These are phyloP conservation scores for Pocillopora meandrina DNA, from an alignment of 92 coral and sea anemone species.

Conservation along the genomic window DNA sequence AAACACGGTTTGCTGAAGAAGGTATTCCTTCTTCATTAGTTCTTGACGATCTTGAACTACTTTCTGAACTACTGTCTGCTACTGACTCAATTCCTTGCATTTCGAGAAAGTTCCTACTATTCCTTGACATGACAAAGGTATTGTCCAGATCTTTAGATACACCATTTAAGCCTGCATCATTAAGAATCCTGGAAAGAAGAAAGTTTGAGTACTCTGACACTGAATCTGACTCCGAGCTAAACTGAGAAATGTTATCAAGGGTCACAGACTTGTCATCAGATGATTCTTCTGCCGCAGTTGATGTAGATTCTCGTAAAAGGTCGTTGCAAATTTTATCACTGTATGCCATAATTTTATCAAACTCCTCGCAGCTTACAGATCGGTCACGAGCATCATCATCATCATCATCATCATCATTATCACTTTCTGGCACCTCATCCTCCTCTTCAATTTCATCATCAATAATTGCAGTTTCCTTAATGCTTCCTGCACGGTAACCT, in stretches of 20 bases:
- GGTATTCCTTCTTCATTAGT: conserved; percentile 27
- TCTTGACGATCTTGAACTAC: conserved; percentile 28
- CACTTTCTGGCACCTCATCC: conserved; percentile 47
- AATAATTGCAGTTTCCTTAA: conserved; percentile 78
- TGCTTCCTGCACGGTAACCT: conserved; percentile 41
- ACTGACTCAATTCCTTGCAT: conserved; percentile 33
- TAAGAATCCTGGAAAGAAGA: conserved; percentile 65
- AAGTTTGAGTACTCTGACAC: conserved; percentile 74
- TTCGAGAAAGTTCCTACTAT: conserved; percentile 30
- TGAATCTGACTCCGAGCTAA: conserved; percentile 70
- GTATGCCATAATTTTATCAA: conserved; percentile 57
- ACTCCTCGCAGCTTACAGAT: conserved; percentile 49
- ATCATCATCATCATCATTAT: conserved; percentile 53
- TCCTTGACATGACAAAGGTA: conserved; percentile 2
- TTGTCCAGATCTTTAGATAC: conserved; percentile 52
- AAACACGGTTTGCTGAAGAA: conserved; percentile 22
- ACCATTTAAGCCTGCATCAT: conserved; percentile 68
- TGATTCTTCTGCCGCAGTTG: conserved; percentile 45
- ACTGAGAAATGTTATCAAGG: conserved; percentile 50
- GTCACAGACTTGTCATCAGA: conserved; percentile 37
- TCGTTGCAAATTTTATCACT: conserved; percentile 67
- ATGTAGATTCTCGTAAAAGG: conserved; percentile 65
- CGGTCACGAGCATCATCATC: conserved; percentile 51
- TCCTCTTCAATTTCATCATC: conserved; percentile 70
- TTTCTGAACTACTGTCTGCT: conserved; percentile 27